Conservation (phyloP, 2,888 invertebrate species). For the Helicoverpa assulta region DNA sequence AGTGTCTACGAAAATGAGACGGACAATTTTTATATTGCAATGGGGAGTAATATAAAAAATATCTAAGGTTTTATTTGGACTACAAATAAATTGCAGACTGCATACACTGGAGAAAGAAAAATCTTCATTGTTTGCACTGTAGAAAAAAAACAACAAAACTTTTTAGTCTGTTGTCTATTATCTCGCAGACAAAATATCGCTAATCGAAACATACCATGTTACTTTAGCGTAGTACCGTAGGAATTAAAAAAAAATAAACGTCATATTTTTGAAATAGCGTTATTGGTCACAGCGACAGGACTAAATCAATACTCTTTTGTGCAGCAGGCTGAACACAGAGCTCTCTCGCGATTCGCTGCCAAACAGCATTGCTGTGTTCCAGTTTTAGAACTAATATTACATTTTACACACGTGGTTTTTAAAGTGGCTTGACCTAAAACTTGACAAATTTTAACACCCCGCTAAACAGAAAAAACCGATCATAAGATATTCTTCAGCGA, state of each 20-base stretch:
- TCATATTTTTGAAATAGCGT: neutral
- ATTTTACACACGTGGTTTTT: no score
- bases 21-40: neutral
- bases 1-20: neutral
- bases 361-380: constrained; percentile 1
- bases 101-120: neutral
- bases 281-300: neutral
- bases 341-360: no score
- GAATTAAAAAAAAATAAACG: neutral
- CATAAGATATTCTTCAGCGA: no score
- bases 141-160: neutral
- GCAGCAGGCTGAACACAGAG: neutral
- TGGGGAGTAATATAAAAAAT: neutral
- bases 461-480: no score
- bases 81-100: neutral
- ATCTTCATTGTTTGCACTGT: neutral
- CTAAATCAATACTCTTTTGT: constrained; percentile 11
- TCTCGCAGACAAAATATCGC: neutral
- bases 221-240: neutral
- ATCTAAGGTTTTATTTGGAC: neutral
- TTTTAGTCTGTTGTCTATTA: neutral
- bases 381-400: neutral
- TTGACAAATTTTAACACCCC: no score
- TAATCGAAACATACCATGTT: neutral
- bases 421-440: no score